phyloP scores from a whole-genome alignment of 2,888 invertebrate genomes.

The Caenorhabditis auriculariae region DNA sequence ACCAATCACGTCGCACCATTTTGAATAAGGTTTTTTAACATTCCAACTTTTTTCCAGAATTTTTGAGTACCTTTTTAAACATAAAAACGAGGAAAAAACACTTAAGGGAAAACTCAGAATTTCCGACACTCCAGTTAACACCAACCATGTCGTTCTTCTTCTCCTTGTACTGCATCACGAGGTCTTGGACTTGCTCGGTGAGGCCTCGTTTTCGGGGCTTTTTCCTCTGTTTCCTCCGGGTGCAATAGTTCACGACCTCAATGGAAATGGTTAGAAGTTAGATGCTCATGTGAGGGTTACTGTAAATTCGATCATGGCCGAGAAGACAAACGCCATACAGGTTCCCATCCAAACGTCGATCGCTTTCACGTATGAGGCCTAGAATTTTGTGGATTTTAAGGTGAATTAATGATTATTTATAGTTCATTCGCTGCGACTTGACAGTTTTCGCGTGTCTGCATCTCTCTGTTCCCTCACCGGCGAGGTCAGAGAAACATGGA shows the following conservation, averaged over 20 bases:
- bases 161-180: constrained; percentile 42
- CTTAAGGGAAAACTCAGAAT: background rate
- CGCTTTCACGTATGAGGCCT: constrained; percentile 53
- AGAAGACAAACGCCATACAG: constrained; percentile 53
- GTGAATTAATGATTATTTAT: background rate
- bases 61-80: background rate
- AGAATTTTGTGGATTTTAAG: constrained; percentile 1
- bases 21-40: too few species aligned
- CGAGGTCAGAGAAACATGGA: too few species aligned
- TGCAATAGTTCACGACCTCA: constrained; percentile 44
- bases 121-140: too few species aligned
- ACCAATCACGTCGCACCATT: too few species aligned
- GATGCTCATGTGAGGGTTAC: constrained; percentile 1
- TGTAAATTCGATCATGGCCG: constrained; percentile 53
- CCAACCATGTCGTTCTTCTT: constrained; percentile 19
- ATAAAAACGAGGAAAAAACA: background rate
- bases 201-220: constrained; percentile 30
- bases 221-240: constrained; percentile 24
- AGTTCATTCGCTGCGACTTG: too few species aligned
- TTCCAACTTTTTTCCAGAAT: background rate
- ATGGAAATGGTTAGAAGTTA: constrained; percentile 1
- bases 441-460: too few species aligned
- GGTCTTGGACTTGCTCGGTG: constrained; percentile 44
- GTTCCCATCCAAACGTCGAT: constrained; percentile 59
- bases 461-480: too few species aligned